phyloP scores from a whole-genome alignment of 2,797 vertebrate genomes.

The Psittacula echo region DNA sequence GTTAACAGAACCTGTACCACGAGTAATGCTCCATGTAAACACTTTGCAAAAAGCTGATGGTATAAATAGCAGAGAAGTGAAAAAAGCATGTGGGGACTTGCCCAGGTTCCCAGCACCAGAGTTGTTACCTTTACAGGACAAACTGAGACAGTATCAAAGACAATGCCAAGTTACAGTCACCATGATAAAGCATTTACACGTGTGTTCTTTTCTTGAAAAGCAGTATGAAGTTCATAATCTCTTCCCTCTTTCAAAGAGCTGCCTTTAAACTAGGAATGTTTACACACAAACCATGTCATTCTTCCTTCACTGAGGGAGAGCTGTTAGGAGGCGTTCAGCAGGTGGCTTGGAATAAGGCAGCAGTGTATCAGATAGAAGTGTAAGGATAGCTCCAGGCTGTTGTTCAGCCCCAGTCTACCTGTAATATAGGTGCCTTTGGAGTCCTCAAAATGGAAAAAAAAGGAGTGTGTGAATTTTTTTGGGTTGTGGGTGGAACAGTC shows the following conservation, averaged over 20 bases:
- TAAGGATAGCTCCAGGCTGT: not conserved
- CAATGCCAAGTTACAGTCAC: not conserved
- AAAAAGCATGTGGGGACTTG: not conserved
- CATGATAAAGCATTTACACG: not conserved
- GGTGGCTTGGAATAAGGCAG: too few relatives aligned
- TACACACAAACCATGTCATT: not conserved
- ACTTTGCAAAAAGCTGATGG: not conserved
- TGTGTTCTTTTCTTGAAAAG: not conserved
- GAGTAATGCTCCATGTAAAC: not conserved
- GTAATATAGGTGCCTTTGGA: accelerated
- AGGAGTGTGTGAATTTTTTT: not conserved
- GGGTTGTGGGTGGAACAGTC: too few relatives aligned
- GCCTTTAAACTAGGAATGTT: not conserved
- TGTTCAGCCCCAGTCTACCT: not conserved
- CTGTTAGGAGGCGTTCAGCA: not conserved
- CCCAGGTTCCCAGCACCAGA: not conserved
- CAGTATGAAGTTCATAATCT: too few relatives aligned
- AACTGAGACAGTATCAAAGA: not conserved
- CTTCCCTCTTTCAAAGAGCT: not conserved
- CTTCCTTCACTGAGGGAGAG: not conserved
- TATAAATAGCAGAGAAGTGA: not conserved
- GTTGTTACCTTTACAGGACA: not conserved
- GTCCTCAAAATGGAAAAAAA: not conserved
- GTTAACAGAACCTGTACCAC: not conserved
- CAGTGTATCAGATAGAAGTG: not conserved